phyloP scores from a whole-genome alignment of 2,113 vertebrate species.

The Halichoeres trimaculatus region DNA sequence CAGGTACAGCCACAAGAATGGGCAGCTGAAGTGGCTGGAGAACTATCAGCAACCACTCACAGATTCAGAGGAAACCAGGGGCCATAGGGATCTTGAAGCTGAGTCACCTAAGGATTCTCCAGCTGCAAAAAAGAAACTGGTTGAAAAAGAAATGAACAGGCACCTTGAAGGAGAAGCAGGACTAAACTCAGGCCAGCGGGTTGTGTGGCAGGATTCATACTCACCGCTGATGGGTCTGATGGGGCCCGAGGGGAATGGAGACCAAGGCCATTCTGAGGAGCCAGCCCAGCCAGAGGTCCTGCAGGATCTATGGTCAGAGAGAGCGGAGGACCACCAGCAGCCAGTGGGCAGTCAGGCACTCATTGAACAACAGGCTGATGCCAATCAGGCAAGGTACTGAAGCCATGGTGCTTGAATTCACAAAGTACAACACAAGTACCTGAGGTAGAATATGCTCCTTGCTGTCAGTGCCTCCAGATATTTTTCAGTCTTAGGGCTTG shows the following conservation, averaged over 20 bases:
- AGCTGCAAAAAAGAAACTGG: slow-evolving; percentile 80
- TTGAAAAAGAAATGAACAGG: slow-evolving; percentile 84
- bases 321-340: slow-evolving; percentile 74
- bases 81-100: slow-evolving; percentile 29
- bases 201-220: slow-evolving; percentile 78
- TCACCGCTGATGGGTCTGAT: slow-evolving; percentile 71
- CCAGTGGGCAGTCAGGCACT: slow-evolving; percentile 70
- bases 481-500: slow-evolving; percentile 39
- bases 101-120: slow-evolving; percentile 79
- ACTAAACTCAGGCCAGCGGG: slow-evolving; percentile 64
- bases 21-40: slow-evolving; percentile 93
- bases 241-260: slow-evolving; percentile 43
- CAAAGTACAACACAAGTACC: slow-evolving; percentile 14
- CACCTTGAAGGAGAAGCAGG: slow-evolving; percentile 67
- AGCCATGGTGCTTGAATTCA: slow-evolving; percentile 1
- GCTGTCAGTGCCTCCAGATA: slow-evolving; percentile 23
- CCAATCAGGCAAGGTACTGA: slow-evolving; percentile 78
- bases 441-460: slow-evolving; percentile 8
- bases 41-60: slow-evolving; percentile 84
- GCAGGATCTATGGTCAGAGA: slow-evolving; percentile 74
- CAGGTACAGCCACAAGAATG: slow-evolving; percentile 92
- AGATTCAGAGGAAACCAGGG: slow-evolving; percentile 62
- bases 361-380: slow-evolving; percentile 73
- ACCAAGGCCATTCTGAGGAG: slow-evolving; percentile 48
- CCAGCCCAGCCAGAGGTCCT: slow-evolving; percentile 51